Percentiles rank a stretch among this genome's conserved stretches.
Conservation (phyloP, 2,888 invertebrate species). For the Rhorus exstirpatorius region DNA sequence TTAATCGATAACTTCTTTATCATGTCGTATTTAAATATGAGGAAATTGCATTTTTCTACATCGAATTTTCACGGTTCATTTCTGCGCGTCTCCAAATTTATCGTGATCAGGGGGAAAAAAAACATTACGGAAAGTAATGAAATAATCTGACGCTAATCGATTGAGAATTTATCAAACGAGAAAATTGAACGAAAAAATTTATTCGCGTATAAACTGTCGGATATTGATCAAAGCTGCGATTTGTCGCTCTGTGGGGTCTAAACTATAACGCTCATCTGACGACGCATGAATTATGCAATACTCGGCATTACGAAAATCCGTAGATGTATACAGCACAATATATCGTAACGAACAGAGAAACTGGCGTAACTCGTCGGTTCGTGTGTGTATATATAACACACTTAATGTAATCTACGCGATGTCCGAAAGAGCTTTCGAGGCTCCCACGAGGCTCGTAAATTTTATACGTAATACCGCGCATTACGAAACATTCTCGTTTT, state of each 20-base stretch:
- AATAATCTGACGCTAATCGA: not conserved
- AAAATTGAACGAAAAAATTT: slow-evolving; percentile 18
- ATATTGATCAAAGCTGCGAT: slow-evolving; percentile 3
- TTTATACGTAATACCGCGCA: slow-evolving; percentile 10
- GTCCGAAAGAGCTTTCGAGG: slow-evolving; percentile 47
- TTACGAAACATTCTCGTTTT: slow-evolving; percentile 35
- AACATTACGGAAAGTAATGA: too few relatives aligned
- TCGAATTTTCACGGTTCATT: too few relatives aligned
- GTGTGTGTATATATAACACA: not conserved
- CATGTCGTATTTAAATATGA: too few relatives aligned
- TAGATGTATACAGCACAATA: slow-evolving; percentile 44
- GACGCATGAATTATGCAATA: slow-evolving; percentile 19
- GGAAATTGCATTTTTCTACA: too few relatives aligned
- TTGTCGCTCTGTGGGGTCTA: slow-evolving; percentile 22
- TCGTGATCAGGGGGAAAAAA: too few relatives aligned
- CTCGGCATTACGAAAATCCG: slow-evolving; percentile 43
- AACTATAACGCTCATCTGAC: slow-evolving; percentile 1
- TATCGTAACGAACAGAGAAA: slow-evolving; percentile 16
- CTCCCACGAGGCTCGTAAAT: slow-evolving; percentile 55
- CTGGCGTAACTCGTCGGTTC: slow-evolving; percentile 23
- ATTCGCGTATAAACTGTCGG: not conserved
- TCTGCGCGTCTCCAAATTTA: too few relatives aligned
- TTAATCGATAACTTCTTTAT: too few relatives aligned
- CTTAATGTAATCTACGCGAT: slow-evolving; percentile 40
- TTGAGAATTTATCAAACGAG: not conserved